Conservation (phyloP, 2,113 vertebrate genomes). For the Fukomys damarensis region DNA sequence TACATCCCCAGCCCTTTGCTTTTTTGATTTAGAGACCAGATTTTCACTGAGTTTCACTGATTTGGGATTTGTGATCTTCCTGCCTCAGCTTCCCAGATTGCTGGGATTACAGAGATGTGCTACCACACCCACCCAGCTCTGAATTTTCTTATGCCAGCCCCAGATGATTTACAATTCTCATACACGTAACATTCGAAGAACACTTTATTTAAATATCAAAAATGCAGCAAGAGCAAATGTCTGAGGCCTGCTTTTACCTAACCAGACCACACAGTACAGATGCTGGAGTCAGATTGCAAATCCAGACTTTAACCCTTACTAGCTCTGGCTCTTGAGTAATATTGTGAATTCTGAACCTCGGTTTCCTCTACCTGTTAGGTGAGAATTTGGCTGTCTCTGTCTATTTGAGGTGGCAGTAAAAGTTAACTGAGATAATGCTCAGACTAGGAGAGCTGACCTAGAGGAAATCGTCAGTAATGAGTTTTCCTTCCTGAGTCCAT, state of each 20-base stretch:
- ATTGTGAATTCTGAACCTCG: not conserved
- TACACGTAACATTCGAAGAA: not conserved
- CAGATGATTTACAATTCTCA: too few relatives aligned
- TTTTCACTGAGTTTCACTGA: not conserved
- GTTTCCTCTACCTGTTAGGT: not conserved
- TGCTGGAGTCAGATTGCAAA: not conserved
- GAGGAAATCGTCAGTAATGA: too few relatives aligned
- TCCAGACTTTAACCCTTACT: not conserved
- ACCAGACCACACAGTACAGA: not conserved
- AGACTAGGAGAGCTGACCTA: not conserved
- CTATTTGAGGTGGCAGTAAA: not conserved
- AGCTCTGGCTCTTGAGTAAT: not conserved
- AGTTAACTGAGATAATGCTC: not conserved
- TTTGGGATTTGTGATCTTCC: not conserved
- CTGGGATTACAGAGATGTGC: not conserved
- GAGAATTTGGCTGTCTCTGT: not conserved
- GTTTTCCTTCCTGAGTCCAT: not conserved
- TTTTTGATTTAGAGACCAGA: not conserved
- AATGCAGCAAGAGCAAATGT: not conserved
- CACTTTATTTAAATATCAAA: not conserved
- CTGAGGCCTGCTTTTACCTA: not conserved
- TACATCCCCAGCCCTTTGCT: not conserved
- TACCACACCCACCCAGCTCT: not conserved
- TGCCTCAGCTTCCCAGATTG: not conserved
- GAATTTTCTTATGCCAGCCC: not conserved